A percentile compares a stretch with the other conserved stretches of the same genome.
phyloP scores from a whole-genome alignment of 2,113 vertebrate species.

The Lontra canadensis region DNA sequence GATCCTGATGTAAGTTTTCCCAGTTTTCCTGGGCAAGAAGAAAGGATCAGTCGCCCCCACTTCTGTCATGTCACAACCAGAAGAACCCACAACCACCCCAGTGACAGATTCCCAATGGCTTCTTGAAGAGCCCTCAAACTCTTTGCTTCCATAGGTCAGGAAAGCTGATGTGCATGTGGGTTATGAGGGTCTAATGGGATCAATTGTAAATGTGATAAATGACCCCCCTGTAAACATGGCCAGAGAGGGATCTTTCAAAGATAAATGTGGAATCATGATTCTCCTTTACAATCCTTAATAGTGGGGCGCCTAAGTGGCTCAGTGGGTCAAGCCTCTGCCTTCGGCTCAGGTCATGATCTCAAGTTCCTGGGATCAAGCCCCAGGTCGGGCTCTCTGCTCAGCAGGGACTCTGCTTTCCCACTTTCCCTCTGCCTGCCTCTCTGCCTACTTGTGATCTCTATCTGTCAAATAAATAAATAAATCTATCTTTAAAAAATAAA shows the following conservation, averaged over 20 bases:
- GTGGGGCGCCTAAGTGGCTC: too few species aligned
- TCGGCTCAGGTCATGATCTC: too few species aligned
- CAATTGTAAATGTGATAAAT: neutral
- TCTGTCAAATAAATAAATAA: too few species aligned
- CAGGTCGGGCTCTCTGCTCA: too few species aligned
- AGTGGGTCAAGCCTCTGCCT: too few species aligned
- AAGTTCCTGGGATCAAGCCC: too few species aligned
- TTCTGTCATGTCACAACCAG: neutral
- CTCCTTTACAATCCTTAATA: neutral
- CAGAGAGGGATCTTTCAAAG: neutral
- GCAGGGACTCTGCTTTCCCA: too few species aligned
- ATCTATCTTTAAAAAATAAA: too few species aligned
- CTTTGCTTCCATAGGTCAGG: neutral
- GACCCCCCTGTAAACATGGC: neutral
- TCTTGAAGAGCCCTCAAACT: neutral
- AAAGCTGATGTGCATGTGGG: neutral
- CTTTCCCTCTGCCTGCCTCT: too few species aligned
- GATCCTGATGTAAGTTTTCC: constrained; percentile 19
- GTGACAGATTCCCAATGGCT: neutral
- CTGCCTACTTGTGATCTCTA: too few species aligned
- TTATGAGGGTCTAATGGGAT: neutral
- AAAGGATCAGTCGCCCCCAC: neutral
- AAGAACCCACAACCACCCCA: neutral
- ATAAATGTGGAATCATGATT: neutral
- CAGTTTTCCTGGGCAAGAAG: neutral